Evolutionary conservation across 2,113 vertebrate genomes (phyloP).

Genomic region (Panthera tigris): DNA sequence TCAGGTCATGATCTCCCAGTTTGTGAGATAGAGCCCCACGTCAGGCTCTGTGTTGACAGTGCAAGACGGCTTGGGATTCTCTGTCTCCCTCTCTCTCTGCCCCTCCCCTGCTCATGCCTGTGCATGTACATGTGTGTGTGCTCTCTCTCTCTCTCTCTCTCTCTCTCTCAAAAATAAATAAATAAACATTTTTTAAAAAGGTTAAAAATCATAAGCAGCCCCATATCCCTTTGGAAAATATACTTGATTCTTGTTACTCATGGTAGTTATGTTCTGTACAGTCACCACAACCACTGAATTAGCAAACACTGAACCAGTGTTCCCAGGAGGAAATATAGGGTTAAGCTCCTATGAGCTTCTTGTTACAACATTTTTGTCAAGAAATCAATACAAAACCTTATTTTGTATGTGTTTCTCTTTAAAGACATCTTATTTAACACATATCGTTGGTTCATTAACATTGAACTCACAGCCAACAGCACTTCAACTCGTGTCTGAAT

Average conservation of each 20-base stretch:
- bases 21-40: too few species aligned
- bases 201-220: background rate
- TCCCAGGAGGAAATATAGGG: background rate
- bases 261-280: background rate
- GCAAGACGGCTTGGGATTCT: too few species aligned
- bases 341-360: background rate
- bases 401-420: background rate
- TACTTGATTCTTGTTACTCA: background rate
- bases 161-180: too few species aligned
- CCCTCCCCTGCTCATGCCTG: too few species aligned
- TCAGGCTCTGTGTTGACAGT: too few species aligned
- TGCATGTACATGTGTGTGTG: accelerated
- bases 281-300: background rate
- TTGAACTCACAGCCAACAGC: background rate
- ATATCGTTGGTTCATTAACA: background rate
- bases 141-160: too few species aligned
- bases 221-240: background rate
- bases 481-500: background rate
- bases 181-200: too few species aligned
- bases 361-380: background rate
- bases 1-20: too few species aligned
- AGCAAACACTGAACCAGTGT: background rate
- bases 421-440: background rate
- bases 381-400: background rate
- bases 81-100: too few species aligned